Base-by-base conservation (phyloP, 2,113 vertebrate species). In the Coryphaenoides rupestris region DNA sequence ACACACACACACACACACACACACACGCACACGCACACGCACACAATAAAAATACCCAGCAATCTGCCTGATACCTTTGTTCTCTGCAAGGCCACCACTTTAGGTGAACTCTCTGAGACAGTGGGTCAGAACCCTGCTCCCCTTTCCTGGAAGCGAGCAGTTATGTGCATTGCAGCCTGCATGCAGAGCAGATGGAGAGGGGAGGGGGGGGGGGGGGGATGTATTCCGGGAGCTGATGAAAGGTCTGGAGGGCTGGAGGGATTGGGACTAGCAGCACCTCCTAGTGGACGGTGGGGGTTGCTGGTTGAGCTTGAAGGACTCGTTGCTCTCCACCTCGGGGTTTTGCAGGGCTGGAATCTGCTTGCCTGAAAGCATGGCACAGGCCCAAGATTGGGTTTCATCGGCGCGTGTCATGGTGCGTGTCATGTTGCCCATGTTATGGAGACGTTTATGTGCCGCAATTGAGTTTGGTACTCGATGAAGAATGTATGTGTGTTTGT, bases 321-420 rank as follows among this genome's bases (percentile, higher is more conserved):
- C 94, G 19, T 87, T 93, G 82, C 90, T 93, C 46, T 93, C 91
- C 23, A 90, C 92, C 72, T 98, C 94, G 15, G 92, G 89, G 64
- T 93, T 93, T 76, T 95, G 94, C 87, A 98, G 86, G 3, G 95
- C 95, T 19, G 96, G 96, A 66, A 99, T 98, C 80, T 94, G 94
- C 75, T 89, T 93, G 87, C 96, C 96, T 99, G 74, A 58, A 91
- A 40, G 13, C 13, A 40, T 40, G 33, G 87, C 19, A 85, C 19
- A 62, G 9, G 33, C 33, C 33, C 0, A 67, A 6, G 50, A 53
- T 2, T 7, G 3, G 4, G 79, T 87, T n/a, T n/a, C 17, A 84
- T 45, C 77, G 15, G 54, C 19, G n/a, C n/a, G n/a, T n/a, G 28
- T 28, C 16, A 24, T 63, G 5, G 2, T 13, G 49, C 21, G 55